A percentile compares a stretch with the other conserved stretches of the same genome.
Conservation (phyloP, 92 coral and sea anemone species). For the Umimayanthus kanabou region DNA sequence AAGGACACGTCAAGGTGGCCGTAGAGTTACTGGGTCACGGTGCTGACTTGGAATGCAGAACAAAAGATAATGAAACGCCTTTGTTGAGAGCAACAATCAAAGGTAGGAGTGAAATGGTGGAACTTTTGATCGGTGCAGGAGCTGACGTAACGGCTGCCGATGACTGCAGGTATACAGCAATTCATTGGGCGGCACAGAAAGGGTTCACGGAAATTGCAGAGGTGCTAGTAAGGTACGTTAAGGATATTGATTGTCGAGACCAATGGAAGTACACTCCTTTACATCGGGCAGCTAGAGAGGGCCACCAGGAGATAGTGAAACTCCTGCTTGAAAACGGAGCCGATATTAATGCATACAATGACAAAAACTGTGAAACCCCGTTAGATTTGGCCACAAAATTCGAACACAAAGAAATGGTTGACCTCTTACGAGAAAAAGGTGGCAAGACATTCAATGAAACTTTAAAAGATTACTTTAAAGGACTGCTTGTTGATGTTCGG, state of each 20-base stretch:
- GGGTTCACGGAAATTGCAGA: neutral
- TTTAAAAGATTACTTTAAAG: too few species aligned
- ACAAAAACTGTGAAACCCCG: neutral
- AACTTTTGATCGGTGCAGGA: neutral
- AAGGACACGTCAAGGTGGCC: neutral
- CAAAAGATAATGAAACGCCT: neutral
- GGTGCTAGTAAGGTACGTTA: neutral
- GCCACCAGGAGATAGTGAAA: neutral
- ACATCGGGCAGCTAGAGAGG: neutral
- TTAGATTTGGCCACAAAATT: neutral
- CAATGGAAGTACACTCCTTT: conserved; percentile 2
- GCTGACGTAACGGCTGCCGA: neutral
- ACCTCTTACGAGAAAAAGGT: neutral
- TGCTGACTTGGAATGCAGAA: neutral
- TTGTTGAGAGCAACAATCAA: neutral
- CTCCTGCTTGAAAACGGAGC: neutral
- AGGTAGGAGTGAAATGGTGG: neutral
- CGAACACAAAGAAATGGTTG: conserved; percentile 13
- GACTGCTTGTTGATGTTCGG: too few species aligned
- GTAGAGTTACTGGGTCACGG: neutral
- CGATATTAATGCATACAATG: neutral
- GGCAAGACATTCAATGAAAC: too few species aligned
- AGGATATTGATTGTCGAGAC: neutral
- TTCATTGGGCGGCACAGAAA: conserved; percentile 8
- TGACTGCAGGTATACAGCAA: neutral